Evolutionary conservation across 1,140 invertebrate species (phyloP), one percentile per base, ranked within the genome.

Genomic region (Hycleus phaleratus): DNA sequence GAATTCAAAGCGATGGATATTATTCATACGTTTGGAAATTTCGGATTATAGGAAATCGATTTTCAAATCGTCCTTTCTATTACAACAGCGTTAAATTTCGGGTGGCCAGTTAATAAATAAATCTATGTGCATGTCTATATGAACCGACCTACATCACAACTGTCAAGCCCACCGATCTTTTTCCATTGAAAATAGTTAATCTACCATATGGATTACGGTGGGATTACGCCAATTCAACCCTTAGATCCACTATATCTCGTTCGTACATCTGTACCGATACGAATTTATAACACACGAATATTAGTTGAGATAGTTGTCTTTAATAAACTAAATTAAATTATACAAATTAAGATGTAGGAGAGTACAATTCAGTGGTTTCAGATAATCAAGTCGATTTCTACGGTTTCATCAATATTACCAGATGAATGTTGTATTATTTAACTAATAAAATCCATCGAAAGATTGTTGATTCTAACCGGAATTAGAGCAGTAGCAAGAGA

Each of bases 191-290:
- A 50, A 45, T 48, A 45, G 32, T 47, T 58, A 63, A 63, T 63
- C 62, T 58, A 61, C 53, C 62, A 51, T 58, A 51, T 40, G 62
- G 62, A 63, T 63, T 63, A 63, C 53, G 59, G 62, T 51, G 62
- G 60, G 62, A 63, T 63, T 63, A 61, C 53, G 58, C 24, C 26
- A 45, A 12, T 61, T 58, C 62, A 61, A 63, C 62, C 62, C 59
- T 52, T 32, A 45, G 11, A 18, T 45, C 24, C 6, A 10, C 44
- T 45, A 45, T 18, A 45, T 12, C 8, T 45, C 6, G 6, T 45
- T 12, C 32, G 18, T 50, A 18, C 26, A 50, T 32, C 26, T 26
- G 24, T 26, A 9, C 26, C 9, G 4, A 50, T 38, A 38, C 18
- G 9, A 18, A 7, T 32, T 32, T 32, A 32, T 6, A 9, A 38